These are phyloP conservation scores for Pholis gunnellus DNA, from an alignment of 2,113 vertebrate genomes.

Conservation along the genomic window DNA sequence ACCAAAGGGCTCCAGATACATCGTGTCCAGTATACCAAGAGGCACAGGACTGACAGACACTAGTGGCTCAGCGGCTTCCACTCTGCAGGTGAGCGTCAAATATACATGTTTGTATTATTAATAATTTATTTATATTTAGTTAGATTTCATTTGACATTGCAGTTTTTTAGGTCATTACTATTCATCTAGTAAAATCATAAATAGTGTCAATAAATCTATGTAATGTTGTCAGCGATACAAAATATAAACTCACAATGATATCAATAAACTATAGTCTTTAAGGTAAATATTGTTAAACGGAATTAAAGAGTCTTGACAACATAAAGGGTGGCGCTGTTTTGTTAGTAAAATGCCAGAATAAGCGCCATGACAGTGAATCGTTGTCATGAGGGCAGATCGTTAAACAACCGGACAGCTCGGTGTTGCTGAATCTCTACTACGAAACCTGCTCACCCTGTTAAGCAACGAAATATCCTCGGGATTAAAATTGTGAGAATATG, in stretches of 20 bases:
- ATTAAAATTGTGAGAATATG: no score
- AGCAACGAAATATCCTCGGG: no score
- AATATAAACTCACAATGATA: not conserved
- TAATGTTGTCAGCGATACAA: not conserved
- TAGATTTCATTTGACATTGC: not conserved
- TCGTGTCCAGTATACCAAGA: slow-evolving; percentile 75
- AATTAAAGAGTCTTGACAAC: not conserved
- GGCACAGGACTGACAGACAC: slow-evolving; percentile 70
- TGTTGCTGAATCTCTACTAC: no score
- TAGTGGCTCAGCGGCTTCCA: slow-evolving; percentile 72
- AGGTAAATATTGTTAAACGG: not conserved
- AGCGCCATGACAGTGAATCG: no score
- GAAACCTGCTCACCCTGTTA: no score
- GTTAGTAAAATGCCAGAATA: not conserved
- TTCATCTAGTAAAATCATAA: not conserved
- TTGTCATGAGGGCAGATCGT: no score
- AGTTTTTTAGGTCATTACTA: not conserved
- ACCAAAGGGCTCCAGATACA: no score
- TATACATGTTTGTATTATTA: not conserved
- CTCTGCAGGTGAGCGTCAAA: slow-evolving; percentile 57
- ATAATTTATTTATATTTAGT: not conserved
- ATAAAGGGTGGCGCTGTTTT: slow-evolving; percentile 13
- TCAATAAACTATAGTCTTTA: not conserved
- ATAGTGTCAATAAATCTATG: not conserved
- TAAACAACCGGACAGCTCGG: no score